Percentiles rank a stretch among this genome's conserved stretches.
Conservation (phyloP, 1,140 invertebrate genomes). For the Pinna nobilis region DNA sequence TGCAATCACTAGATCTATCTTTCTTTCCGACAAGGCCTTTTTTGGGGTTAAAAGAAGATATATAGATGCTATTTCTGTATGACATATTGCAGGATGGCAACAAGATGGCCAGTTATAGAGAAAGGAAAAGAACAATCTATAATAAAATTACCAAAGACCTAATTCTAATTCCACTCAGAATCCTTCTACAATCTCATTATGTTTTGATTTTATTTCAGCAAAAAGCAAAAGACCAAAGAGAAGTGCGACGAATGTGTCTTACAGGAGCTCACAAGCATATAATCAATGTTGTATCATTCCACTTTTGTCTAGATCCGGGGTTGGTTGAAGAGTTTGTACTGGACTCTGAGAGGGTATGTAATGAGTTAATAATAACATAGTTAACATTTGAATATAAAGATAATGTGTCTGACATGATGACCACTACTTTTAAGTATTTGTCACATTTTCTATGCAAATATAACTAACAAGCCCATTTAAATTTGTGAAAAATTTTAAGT, state of each 20-base stretch:
- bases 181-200: too few species aligned
- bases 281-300: constrained; percentile 40
- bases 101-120: too few species aligned
- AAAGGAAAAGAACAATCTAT: background rate
- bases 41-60: too few species aligned
- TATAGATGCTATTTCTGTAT: too few species aligned
- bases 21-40: too few species aligned
- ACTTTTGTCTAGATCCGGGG: constrained; percentile 47
- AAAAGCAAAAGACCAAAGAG: constrained; percentile 51
- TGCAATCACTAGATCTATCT: too few species aligned
- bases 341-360: constrained; percentile 54
- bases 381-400: background rate
- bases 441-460: background rate
- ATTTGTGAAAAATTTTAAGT: too few species aligned
- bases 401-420: background rate
- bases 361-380: background rate
- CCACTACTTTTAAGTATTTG: background rate
- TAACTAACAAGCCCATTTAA: too few species aligned
- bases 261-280: constrained; percentile 50
- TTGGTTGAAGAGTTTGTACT: constrained; percentile 60
- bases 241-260: constrained; percentile 45
- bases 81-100: too few species aligned
- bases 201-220: constrained; percentile 48
- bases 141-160: too few species aligned
- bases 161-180: too few species aligned